Percentiles rank a stretch among this genome's conserved stretches.
Conservation (phyloP, 2,888 invertebrate genomes). For the Podabrus alpinus region DNA sequence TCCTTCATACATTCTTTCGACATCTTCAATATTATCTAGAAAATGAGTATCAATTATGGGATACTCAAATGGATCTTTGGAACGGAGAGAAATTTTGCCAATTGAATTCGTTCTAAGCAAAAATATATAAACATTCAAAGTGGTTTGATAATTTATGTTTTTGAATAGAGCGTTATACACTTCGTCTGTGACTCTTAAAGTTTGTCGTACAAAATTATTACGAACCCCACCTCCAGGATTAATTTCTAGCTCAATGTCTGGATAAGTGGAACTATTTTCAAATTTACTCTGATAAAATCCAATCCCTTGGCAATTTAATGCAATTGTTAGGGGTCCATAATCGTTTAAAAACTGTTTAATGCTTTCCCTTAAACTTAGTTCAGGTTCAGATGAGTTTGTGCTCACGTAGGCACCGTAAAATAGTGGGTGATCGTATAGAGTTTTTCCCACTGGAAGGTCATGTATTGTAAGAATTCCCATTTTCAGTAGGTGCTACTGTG, state of each 20-base stretch:
- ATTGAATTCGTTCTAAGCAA: not conserved
- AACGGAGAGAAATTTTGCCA: not conserved
- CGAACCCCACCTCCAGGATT: not conserved
- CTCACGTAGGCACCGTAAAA: not conserved
- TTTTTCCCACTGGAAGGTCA: not conserved
- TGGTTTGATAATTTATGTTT: not conserved
- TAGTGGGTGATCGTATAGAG: not conserved
- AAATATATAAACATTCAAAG: not conserved
- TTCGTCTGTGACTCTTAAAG: not conserved
- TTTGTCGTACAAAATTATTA: not conserved
- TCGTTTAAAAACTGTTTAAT: not conserved
- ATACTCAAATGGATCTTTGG: not conserved
- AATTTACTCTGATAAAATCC: not conserved
- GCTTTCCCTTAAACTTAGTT: not conserved
- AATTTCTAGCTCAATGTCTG: not conserved
- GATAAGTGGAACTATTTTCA: not conserved
- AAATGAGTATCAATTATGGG: not conserved
- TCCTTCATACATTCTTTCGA: not conserved
- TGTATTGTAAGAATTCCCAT: not conserved
- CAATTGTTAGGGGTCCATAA: not conserved
- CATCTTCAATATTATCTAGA: not conserved
- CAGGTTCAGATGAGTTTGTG: not conserved
- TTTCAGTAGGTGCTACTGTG: conserved; percentile 68
- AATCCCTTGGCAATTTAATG: not conserved
- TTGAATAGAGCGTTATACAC: not conserved